Percentiles rank a stretch among this genome's conserved stretches.
phyloP scores from a whole-genome alignment of 2,797 vertebrate species.

The Sebastolobus altivelis region DNA sequence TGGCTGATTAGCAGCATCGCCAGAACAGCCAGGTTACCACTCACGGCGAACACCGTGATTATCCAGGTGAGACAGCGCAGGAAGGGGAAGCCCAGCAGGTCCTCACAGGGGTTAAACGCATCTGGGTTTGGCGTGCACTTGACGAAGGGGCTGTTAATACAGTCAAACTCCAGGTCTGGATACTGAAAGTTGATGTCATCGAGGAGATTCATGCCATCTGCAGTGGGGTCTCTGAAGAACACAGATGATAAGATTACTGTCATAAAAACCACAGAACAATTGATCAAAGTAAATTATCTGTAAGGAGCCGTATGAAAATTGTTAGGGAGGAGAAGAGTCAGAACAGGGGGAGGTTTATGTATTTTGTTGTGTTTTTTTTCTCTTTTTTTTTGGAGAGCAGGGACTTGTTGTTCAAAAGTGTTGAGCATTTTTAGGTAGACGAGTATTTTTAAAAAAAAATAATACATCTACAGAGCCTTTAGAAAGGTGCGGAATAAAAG shows the following conservation, averaged over 20 bases:
- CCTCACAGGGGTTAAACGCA: constrained; percentile 93
- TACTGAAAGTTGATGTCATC: constrained; percentile 80
- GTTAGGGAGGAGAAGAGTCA: background rate
- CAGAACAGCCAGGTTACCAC: constrained; percentile 89
- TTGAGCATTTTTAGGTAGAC: no score
- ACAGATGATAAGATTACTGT: constrained; percentile 15
- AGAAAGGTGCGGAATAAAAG: no score
- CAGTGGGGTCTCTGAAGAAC: constrained; percentile 69
- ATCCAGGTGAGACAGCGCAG: constrained; percentile 92
- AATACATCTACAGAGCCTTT: no score
- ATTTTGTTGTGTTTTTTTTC: background rate
- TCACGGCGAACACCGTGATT: constrained; percentile 87
- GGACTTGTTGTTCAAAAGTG: background rate
- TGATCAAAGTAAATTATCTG: background rate
- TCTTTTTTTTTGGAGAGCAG: background rate
- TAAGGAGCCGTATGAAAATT: background rate
- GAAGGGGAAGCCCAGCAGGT: constrained; percentile 90
- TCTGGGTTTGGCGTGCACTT: constrained; percentile 90
- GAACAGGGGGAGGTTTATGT: background rate
- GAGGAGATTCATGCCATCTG: constrained; percentile 44
- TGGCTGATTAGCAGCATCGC: constrained; percentile 87
- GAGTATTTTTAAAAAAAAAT: no score
- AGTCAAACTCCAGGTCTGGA: constrained; percentile 82
- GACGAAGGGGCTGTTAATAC: constrained; percentile 82
- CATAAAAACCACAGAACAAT: background rate